phyloP scores from a whole-genome alignment of 2,797 vertebrate genomes.

The Lophius americanus region DNA sequence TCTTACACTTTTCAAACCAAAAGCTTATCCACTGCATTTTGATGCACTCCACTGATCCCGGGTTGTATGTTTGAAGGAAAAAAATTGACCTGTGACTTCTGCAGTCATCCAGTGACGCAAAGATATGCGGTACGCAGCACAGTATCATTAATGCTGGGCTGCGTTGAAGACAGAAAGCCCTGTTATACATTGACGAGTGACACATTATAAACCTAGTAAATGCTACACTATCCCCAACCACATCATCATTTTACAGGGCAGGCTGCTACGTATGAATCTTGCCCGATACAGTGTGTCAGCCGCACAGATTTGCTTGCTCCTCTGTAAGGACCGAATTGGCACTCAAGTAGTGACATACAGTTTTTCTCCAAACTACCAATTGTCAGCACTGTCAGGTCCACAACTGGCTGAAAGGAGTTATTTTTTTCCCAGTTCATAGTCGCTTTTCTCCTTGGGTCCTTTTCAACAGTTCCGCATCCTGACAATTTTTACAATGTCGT shows the following conservation, averaged over 20 bases:
- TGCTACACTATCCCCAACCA: slow-evolving; percentile 27
- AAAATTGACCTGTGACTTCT: slow-evolving; percentile 41
- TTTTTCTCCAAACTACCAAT: slow-evolving; percentile 60
- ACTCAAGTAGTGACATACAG: slow-evolving; percentile 42
- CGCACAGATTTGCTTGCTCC: slow-evolving; percentile 50
- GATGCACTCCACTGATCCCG: slow-evolving; percentile 47
- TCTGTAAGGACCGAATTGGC: slow-evolving; percentile 49
- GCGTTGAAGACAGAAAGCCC: slow-evolving; percentile 37
- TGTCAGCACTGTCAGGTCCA: slow-evolving; percentile 56
- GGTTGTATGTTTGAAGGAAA: slow-evolving; percentile 31
- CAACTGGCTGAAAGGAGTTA: slow-evolving; percentile 31
- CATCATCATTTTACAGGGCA: slow-evolving; percentile 64
- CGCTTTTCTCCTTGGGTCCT: slow-evolving; percentile 23
- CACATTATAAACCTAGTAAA: slow-evolving; percentile 37
- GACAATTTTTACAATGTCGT: slow-evolving; percentile 70
- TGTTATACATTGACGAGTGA: slow-evolving; percentile 53
- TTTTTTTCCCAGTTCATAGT: slow-evolving; percentile 27
- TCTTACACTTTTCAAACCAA: slow-evolving; percentile 16
- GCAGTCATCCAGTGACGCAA: slow-evolving; percentile 41
- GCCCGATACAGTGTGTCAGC: slow-evolving; percentile 52
- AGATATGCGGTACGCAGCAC: slow-evolving; percentile 33
- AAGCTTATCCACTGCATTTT: slow-evolving; percentile 39
- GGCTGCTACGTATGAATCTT: slow-evolving; percentile 37
- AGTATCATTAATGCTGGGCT: slow-evolving; percentile 32
- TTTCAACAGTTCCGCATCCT: slow-evolving; percentile 60